Base-by-base conservation (phyloP, 1,140 invertebrate genomes). In the Drosophila persimilis region DNA sequence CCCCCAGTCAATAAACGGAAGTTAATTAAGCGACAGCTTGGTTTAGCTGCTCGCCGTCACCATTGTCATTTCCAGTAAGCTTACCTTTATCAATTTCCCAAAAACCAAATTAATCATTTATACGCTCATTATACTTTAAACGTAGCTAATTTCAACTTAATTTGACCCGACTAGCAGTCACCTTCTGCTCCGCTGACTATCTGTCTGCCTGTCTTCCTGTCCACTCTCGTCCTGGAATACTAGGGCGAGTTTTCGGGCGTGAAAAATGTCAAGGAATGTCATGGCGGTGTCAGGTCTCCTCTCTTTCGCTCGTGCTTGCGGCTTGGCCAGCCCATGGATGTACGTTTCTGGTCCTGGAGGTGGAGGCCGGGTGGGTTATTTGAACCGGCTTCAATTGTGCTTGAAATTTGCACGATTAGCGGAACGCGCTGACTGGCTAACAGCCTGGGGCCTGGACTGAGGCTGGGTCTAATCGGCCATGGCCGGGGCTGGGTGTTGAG, bases 81-180 rank as follows among this genome's bases (percentile, higher is more conserved):
- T 9, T 51, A 53, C 53, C 69, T 41, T 64, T 70, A 83, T 83
- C 79, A 81, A 77, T 81, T 81, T 69, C 43, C 47, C 43, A 53
- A 46, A 80, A 77, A 81, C 58, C 59, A 55, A 83, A 83, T 83
- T 83, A 84, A 83, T 83, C 79, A 83, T 79, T 78, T 83, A 83
- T 66, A 71, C 79, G 65, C 79, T 83, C 79, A 83, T 83, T 83
- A 83, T 78, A 63, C 64, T 83, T 83, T 83, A 83, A 83, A 78
- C 64, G 64, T 22, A 50, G 74, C 79, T 78, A 83, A 83, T 83
- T 83, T 78, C 64, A 63, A 71, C 70, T 83, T 83, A 60, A 83
- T 83, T 83, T 74, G 48, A 29, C 35, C 39, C 17, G 31, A 22
- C 43, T 24, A 7, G 26, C 29, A 29, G 8, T 24, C 29, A 35